Conservation (phyloP, 2,797 vertebrate species). For the Pipistrellus kuhlii region DNA sequence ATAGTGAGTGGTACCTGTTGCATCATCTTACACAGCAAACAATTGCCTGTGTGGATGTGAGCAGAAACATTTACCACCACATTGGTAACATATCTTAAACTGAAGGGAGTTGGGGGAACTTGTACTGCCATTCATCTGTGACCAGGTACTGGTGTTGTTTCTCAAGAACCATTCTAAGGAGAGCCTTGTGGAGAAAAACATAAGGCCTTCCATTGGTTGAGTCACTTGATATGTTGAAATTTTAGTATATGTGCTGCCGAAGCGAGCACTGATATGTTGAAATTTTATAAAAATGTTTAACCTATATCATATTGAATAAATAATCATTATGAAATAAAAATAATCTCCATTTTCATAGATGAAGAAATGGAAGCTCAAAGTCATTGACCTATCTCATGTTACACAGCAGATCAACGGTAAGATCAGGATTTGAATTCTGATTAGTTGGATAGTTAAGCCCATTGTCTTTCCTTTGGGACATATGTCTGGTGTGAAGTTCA, state of each 20-base stretch:
- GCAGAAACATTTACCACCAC: background rate
- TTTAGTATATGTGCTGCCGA: no score
- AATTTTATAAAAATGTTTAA: slow-evolving; percentile 27
- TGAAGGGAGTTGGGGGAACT: background rate
- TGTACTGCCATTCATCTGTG: background rate
- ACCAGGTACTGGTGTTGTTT: background rate
- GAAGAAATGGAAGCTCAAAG: background rate
- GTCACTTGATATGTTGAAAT: slow-evolving; percentile 20
- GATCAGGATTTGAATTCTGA: background rate
- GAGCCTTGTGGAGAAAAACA: background rate
- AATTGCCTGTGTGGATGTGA: background rate
- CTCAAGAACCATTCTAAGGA: background rate
- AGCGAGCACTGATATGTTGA: slow-evolving; percentile 7
- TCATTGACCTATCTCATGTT: background rate
- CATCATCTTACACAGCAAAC: background rate
- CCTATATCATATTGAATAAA: background rate
- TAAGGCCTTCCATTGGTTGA: background rate
- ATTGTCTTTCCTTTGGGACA: background rate
- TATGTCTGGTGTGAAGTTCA: background rate
- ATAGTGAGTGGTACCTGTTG: background rate
- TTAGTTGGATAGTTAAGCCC: background rate
- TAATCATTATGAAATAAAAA: background rate
- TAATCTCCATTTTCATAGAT: background rate
- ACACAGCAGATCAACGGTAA: background rate
- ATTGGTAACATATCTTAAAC: background rate